These are phyloP conservation scores for Habropoda laboriosa DNA, from an alignment of 1,140 invertebrate species.

Conservation along the genomic window DNA sequence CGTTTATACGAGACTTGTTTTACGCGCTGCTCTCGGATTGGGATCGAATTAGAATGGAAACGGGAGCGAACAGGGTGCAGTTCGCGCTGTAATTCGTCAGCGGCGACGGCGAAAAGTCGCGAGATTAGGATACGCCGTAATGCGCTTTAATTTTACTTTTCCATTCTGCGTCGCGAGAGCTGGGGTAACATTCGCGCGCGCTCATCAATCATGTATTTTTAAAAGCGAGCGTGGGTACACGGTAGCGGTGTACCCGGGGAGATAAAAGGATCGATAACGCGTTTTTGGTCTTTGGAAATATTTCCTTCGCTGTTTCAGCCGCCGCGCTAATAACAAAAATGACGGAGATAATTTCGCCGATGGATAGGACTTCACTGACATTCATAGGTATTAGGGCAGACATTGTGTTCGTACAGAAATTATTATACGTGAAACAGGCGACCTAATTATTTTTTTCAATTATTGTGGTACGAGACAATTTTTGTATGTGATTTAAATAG, in stretches of 20 bases:
- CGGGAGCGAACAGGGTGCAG: background rate
- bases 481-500: too few relatives aligned
- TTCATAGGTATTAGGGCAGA: too few relatives aligned
- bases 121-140: background rate
- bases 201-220: background rate
- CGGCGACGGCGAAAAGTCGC: background rate
- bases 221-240: background rate
- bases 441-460: too few relatives aligned
- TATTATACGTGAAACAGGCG: too few relatives aligned
- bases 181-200: too few relatives aligned
- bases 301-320: background rate
- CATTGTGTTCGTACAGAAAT: too few relatives aligned
- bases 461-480: too few relatives aligned
- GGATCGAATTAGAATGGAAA: background rate
- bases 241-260: background rate
- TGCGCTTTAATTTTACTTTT: conserved; percentile 9
- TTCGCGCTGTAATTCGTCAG: background rate
- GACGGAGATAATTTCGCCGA: too few relatives aligned
- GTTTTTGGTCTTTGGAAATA: background rate
- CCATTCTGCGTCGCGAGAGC: background rate
- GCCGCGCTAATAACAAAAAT: background rate
- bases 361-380: too few relatives aligned
- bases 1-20: background rate
- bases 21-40: background rate
- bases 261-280: conserved; percentile 14